Conservation (phyloP, 2,113 vertebrate species). For the Chlorocebus sabaeus region DNA sequence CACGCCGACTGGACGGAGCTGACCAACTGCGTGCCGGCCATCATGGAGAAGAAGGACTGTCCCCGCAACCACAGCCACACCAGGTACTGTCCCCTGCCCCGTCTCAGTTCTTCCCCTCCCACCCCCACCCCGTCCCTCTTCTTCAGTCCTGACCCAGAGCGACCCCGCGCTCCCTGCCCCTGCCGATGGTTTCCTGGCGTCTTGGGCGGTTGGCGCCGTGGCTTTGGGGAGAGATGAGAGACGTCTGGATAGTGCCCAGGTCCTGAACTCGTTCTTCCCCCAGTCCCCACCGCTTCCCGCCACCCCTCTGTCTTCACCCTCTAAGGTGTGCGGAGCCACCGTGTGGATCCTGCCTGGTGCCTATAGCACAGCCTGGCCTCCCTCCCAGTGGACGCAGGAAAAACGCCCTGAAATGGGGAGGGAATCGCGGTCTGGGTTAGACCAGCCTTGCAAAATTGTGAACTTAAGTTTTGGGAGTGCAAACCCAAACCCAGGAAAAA, state of each 20-base stretch:
- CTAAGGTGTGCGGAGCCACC: not conserved
- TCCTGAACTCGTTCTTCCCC: not conserved
- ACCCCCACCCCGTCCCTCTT: not conserved
- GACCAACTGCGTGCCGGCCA: conserved; percentile 93
- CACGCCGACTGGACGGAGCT: conserved; percentile 96
- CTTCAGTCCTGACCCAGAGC: not conserved
- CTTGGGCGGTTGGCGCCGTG: not conserved
- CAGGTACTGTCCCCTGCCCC: conserved; percentile 76
- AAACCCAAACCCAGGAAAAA: not conserved
- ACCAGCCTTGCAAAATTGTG: not conserved
- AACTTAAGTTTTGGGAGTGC: not conserved
- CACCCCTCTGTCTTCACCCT: not conserved
- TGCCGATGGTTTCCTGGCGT: not conserved
- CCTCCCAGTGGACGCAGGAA: not conserved
- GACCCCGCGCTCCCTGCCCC: too few species aligned
- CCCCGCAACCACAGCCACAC: conserved; percentile 84
- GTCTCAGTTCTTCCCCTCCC: not conserved
- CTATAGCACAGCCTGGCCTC: not conserved
- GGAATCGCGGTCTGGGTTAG: not conserved
- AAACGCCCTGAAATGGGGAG: not conserved
- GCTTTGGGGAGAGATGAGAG: not conserved
- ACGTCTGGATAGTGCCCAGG: not conserved
- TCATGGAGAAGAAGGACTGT: conserved; percentile 92
- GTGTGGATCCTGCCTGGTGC: not conserved
- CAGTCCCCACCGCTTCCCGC: not conserved